Evolutionary conservation across 2,797 vertebrate species (phyloP).

Genomic region (Erpetoichthys calabaricus): DNA sequence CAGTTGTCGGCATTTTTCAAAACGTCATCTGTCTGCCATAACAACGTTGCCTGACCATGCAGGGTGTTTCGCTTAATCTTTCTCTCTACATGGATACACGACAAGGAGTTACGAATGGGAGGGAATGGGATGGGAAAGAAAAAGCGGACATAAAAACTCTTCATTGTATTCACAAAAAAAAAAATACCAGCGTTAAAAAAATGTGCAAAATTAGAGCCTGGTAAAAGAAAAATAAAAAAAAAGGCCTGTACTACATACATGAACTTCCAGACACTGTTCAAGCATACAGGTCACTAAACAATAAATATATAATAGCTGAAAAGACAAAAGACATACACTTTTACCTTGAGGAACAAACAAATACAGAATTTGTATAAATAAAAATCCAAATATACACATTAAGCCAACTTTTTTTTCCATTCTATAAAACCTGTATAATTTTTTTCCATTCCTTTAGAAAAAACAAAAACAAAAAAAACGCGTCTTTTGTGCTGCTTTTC

Average conservation of each 20-base stretch:
- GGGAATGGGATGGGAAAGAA: too few species aligned
- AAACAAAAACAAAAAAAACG: slow-evolving; percentile 9
- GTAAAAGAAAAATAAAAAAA: slow-evolving; percentile 22
- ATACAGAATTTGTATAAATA: slow-evolving; percentile 32
- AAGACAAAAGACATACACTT: slow-evolving; percentile 20
- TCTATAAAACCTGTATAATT: slow-evolving; percentile 8
- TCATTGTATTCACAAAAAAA: slow-evolving; percentile 12
- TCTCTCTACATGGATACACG: slow-evolving; percentile 7
- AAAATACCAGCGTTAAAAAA: slow-evolving; percentile 30
- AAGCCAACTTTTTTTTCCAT: slow-evolving; percentile 30
- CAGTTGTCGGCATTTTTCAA: slow-evolving; percentile 8
- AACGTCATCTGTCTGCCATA: slow-evolving; percentile 48
- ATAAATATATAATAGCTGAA: slow-evolving; percentile 48
- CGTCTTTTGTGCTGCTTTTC: slow-evolving; percentile 10
- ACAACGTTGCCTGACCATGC: slow-evolving; percentile 33
- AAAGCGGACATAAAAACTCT: neutral
- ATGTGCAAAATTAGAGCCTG: slow-evolving; percentile 45
- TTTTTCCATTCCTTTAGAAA: slow-evolving; percentile 2
- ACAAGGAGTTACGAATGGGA: neutral
- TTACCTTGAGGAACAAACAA: slow-evolving; percentile 24
- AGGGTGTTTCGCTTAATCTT: slow-evolving; percentile 12
- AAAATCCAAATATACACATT: slow-evolving; percentile 40
- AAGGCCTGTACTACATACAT: slow-evolving; percentile 43
- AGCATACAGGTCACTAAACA: slow-evolving; percentile 43
- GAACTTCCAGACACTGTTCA: slow-evolving; percentile 17